phyloP scores from a whole-genome alignment of 2,888 invertebrate species.

The Parnassius orleans region DNA sequence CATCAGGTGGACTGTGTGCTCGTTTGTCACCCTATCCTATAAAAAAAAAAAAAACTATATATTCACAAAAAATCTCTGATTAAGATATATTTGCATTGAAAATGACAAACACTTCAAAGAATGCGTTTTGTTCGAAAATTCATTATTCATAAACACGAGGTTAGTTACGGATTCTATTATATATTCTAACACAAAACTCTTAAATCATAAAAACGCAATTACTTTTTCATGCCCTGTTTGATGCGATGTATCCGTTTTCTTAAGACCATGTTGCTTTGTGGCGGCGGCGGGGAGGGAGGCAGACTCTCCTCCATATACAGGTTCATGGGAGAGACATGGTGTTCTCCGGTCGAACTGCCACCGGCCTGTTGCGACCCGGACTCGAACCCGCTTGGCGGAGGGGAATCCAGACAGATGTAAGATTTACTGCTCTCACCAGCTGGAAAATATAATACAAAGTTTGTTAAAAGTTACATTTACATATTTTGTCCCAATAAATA shows the following conservation, averaged over 20 bases:
- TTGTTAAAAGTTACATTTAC: not conserved
- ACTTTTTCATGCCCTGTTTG: constrained; percentile 93
- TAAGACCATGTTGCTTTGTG: constrained; percentile 92
- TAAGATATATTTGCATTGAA: too few species aligned
- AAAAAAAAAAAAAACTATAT: too few species aligned
- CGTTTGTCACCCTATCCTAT: too few species aligned
- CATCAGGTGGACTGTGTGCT: too few species aligned
- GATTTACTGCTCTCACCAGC: constrained; percentile 81
- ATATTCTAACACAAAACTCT: too few species aligned
- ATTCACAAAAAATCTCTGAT: too few species aligned
- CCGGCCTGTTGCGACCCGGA: constrained; percentile 75
- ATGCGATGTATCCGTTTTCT: constrained; percentile 93
- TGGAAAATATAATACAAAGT: constrained; percentile 37
- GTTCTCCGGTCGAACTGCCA: constrained; percentile 70
- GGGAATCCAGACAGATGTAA: constrained; percentile 80
- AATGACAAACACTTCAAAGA: too few species aligned
- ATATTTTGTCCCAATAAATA: too few species aligned
- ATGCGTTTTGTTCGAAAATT: too few species aligned
- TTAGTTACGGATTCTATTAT: too few species aligned
- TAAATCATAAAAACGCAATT: constrained; percentile 10
- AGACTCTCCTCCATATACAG: constrained; percentile 72
- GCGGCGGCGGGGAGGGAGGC: constrained; percentile 83
- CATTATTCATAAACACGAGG: too few species aligned
- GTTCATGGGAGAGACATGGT: constrained; percentile 61
- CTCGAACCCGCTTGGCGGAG: constrained; percentile 78